Evolutionary conservation across 64 coral and sea anemone genomes (phyloP).

Genomic region (Montipora cactus): DNA sequence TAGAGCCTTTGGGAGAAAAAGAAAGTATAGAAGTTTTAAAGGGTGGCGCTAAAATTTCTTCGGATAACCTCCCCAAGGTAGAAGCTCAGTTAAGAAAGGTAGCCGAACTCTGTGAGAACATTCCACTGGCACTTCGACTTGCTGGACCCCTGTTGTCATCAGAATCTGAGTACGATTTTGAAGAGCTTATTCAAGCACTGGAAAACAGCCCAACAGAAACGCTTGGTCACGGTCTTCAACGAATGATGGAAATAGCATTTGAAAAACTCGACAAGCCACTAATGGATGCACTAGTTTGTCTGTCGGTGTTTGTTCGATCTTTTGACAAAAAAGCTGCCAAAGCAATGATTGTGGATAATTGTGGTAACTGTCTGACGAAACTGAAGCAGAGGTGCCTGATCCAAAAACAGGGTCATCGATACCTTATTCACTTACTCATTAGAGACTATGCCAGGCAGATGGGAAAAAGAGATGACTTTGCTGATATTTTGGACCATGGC

Average conservation of each 20-base stretch:
- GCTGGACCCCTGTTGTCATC: conserved; percentile 35
- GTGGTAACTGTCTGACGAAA: conserved; percentile 1
- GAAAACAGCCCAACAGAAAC: neutral
- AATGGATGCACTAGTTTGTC: conserved; percentile 22
- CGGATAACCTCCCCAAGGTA: neutral
- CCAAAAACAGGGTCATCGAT: conserved; percentile 15
- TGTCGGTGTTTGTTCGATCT: conserved; percentile 52
- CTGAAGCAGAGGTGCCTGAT: conserved; percentile 44
- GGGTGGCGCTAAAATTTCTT: conserved; percentile 3
- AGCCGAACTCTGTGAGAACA: conserved; percentile 40
- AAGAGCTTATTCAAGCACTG: conserved; percentile 33
- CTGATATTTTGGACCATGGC: neutral
- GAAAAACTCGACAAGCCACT: conserved; percentile 24
- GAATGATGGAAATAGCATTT: conserved; percentile 58
- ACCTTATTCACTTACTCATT: conserved; percentile 58
- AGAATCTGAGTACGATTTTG: conserved; percentile 37
- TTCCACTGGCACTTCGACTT: conserved; percentile 49
- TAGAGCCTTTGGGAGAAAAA: too few relatives aligned
- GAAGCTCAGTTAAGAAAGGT: neutral
- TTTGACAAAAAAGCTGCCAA: conserved; percentile 39
- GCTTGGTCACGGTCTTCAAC: neutral
- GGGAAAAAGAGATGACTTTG: neutral
- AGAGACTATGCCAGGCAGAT: conserved; percentile 45
- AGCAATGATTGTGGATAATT: conserved; percentile 25
- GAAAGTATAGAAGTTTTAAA: neutral